A percentile compares a stretch with the other conserved stretches of the same genome.
Conservation (phyloP, 2,113 vertebrate genomes). For the Himantopus leucocephalus region DNA sequence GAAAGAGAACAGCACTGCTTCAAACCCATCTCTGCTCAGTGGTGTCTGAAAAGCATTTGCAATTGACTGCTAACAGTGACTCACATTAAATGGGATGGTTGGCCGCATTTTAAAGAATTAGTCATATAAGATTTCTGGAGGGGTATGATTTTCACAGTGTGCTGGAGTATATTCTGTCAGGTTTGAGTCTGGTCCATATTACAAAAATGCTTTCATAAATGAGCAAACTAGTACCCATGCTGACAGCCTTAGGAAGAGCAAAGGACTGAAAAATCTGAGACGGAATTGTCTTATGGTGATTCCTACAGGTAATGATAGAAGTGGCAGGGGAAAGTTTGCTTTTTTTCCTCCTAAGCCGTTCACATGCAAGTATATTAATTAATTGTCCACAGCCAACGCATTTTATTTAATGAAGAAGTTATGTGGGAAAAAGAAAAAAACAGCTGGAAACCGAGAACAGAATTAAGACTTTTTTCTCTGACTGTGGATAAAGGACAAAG, state of each 20-base stretch:
- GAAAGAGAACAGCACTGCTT: not conserved
- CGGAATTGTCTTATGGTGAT: not conserved
- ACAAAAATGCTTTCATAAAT: not conserved
- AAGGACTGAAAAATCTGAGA: not conserved
- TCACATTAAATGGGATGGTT: rapidly evolving
- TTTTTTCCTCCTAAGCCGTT: not conserved
- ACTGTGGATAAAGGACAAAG: not conserved
- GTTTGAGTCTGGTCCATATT: not conserved
- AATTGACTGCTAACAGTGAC: rapidly evolving
- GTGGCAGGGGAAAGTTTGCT: not conserved
- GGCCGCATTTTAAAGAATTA: not conserved
- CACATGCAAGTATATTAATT: not conserved
- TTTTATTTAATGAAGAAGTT: not conserved
- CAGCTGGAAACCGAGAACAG: not conserved
- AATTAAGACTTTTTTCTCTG: not conserved
- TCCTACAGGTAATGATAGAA: not conserved
- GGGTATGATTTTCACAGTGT: not conserved
- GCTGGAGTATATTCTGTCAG: not conserved
- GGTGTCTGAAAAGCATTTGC: not conserved
- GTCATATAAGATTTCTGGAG: not conserved
- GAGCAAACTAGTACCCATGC: not conserved
- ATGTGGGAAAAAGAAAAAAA: not conserved
- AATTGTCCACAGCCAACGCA: not conserved
- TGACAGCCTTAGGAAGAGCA: not conserved
- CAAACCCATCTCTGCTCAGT: not conserved